Conservation (phyloP, 2,797 vertebrate genomes). For the Acanthis flammea region DNA sequence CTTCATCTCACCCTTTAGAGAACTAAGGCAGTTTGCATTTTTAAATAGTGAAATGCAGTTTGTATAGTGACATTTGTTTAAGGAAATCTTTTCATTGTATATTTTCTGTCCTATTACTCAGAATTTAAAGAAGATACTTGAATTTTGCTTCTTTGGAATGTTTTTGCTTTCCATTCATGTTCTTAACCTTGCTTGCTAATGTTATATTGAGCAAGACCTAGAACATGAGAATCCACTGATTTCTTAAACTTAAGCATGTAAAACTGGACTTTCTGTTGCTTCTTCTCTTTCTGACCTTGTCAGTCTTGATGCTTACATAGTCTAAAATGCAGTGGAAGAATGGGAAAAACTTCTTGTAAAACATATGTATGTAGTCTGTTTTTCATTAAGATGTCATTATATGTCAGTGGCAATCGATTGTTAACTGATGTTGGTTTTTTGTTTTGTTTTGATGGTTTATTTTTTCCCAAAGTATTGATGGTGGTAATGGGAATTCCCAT, state of each 20-base stretch:
- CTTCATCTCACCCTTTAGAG: background rate
- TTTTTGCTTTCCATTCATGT: background rate
- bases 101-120: background rate
- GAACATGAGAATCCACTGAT: background rate
- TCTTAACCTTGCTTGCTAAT: background rate
- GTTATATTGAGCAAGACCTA: background rate
- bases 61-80: background rate
- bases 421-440: background rate
- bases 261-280: background rate
- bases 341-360: background rate
- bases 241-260: background rate
- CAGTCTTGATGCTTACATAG: background rate
- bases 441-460: background rate
- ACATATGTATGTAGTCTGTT: background rate
- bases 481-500: background rate
- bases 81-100: background rate
- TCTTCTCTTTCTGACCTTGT: background rate
- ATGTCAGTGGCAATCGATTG: background rate
- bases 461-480: background rate
- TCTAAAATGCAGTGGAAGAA: background rate
- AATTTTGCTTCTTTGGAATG: background rate
- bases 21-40: background rate
- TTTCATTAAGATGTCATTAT: background rate
- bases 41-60: background rate
- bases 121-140: background rate